Percentiles rank a stretch among this genome's conserved stretches.
Evolutionary conservation across 2,888 invertebrate species (phyloP).

Genomic region (Pristionchus arcanus): DNA sequence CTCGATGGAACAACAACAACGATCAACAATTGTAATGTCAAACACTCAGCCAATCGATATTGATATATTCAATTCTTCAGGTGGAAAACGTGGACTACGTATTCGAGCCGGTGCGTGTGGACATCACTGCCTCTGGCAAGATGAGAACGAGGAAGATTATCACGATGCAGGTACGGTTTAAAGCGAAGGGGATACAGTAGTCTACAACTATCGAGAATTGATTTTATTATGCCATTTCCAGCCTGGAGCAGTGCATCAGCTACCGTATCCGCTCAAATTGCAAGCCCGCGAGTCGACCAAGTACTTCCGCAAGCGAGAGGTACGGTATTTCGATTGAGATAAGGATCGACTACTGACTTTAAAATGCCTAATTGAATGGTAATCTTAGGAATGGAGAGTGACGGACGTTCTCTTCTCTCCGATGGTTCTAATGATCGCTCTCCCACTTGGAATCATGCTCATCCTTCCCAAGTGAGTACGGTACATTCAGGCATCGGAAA

Average conservation of each 20-base stretch:
- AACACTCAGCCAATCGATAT: no score
- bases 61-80: slow-evolving; percentile 43
- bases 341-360: background rate
- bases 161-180: slow-evolving; percentile 86
- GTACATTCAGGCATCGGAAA: background rate
- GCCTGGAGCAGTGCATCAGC: slow-evolving; percentile 82
- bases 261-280: slow-evolving; percentile 93
- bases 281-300: slow-evolving; percentile 86
- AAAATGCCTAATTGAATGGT: background rate
- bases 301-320: slow-evolving; percentile 83
- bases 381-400: slow-evolving; percentile 90
- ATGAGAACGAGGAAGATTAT: slow-evolving; percentile 95
- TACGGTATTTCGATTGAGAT: slow-evolving; percentile 6
- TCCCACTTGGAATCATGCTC: slow-evolving; percentile 71
- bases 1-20: no score
- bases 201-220: background rate
- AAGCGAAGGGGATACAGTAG: background rate
- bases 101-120: slow-evolving; percentile 95
- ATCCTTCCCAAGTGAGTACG: slow-evolving; percentile 68
- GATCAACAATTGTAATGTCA: no score
- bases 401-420: slow-evolving; percentile 97
- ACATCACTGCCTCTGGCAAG: slow-evolving; percentile 97
- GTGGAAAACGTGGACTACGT: slow-evolving; percentile 90
- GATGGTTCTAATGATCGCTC: slow-evolving; percentile 84
- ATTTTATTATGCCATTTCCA: slow-evolving; percentile 59